phyloP scores from a whole-genome alignment of 2,113 vertebrate genomes.

The Bagarius yarrelli region DNA sequence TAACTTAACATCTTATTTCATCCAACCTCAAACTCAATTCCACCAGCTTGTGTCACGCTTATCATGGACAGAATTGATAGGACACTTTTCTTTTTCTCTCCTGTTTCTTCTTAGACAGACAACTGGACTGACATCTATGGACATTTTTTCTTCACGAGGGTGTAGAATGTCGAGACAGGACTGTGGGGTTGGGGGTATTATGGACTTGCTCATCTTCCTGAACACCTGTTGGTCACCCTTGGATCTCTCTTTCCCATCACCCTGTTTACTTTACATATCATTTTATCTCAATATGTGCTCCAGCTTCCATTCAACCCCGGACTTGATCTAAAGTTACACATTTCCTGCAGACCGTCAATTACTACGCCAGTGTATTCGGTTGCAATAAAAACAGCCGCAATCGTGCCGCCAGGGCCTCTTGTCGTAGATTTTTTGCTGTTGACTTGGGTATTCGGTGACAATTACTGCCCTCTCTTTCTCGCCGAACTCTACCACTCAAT shows the following conservation, averaged over 20 bases:
- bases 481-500: slow-evolving; percentile 31
- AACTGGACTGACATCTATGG: slow-evolving; percentile 24
- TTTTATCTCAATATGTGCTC: slow-evolving; percentile 10
- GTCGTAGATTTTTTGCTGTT: slow-evolving; percentile 29
- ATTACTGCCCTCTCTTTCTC: slow-evolving; percentile 24
- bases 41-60: slow-evolving; percentile 18
- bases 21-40: neutral
- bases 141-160: slow-evolving; percentile 12
- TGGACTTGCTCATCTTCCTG: neutral
- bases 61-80: slow-evolving; percentile 12
- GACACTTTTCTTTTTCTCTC: slow-evolving; percentile 5
- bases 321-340: slow-evolving; percentile 40
- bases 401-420: slow-evolving; percentile 40
- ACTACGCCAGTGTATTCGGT: slow-evolving; percentile 32
- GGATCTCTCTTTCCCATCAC: neutral
- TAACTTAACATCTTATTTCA: slow-evolving; percentile 37
- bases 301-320: slow-evolving; percentile 21
- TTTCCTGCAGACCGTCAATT: slow-evolving; percentile 47
- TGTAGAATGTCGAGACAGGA: neutral
- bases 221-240: slow-evolving; percentile 26
- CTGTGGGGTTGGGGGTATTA: neutral
- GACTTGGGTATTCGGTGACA: slow-evolving; percentile 46
- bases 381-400: slow-evolving; percentile 52
- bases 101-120: slow-evolving; percentile 17
- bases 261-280: slow-evolving; percentile 32